Base-by-base conservation (phyloP, 2,797 vertebrate genomes). In the Sphenodon punctatus region DNA sequence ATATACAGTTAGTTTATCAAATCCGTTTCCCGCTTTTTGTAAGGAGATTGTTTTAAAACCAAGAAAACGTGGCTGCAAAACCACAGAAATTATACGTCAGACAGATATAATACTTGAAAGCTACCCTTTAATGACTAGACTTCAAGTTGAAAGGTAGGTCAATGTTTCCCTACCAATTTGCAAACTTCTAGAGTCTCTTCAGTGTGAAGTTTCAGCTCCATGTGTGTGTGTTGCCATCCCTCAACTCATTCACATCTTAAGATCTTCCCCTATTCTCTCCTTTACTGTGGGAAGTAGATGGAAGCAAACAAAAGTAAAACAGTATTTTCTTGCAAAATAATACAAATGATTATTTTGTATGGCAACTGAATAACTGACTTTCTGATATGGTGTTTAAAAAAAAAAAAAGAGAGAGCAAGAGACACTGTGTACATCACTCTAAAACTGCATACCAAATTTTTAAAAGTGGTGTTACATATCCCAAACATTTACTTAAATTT, bases 401-500 rank as follows among this genome's bases (percentile, higher is more conserved):
- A n/a, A n/a, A n/a, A n/a, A n/a, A n/a, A n/a, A n/a, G n/a, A n/a
- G 36, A 34, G 36, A 36, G 59, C 68, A 12, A 63, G 7, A 66
- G 46, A 25, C 4, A 3, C 51, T 55, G 3, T 75, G 22, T 10
- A 81, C 22, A 75, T 17, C 12, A 63, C 80, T 20, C 39, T 82
- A 84, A 87, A 74, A 49, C 30, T 17, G 25, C 17, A 85, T 19
- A 20, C 55, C 23, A 42, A 55, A 27, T 67, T 51, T 46, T 34
- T 5, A 45, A 59, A 16, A 30, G 8, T 56, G 77, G 51, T 20
- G 78, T 80, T 36, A 84, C 63, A 72, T 74, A 85, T 27, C 20
- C 55, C 8, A 60, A 80, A 22, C 20, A 79, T 45, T 56, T 56
- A 75, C 27, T 82, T 89, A 8, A 84, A 63, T 6, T 63, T 83